Base-by-base conservation (phyloP, 2,888 invertebrate species). In the Orthosia gracilis region DNA sequence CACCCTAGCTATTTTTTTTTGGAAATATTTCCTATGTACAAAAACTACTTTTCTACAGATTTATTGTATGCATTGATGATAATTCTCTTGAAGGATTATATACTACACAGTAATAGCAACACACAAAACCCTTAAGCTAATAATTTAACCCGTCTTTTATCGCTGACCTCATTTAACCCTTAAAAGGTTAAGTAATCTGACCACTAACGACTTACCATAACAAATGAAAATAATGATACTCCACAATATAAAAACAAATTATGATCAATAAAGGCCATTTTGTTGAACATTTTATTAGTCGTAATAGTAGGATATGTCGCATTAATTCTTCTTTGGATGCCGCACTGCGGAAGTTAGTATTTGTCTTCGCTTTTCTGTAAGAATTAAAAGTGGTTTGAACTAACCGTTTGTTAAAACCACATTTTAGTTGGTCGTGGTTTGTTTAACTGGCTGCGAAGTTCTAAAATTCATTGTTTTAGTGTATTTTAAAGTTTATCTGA, bases 331-430 rank as follows among this genome's bases (percentile, higher is more conserved):
- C 77, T 80, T 78, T 75, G 76, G 61, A 49, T 80, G 73, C 88
- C 88, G 90, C 90, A 90, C 55, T 90, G 90, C 90, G 88, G 89
- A 85, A 85, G 77, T 70, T 45, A 72, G 66, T 67, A 69, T 78
- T 73, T 87, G 89, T 88, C 89, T 87, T 85, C 82, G 72, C 78
- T 78, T 84, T 90, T 87, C 88, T 87, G 82, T 85, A 88, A 87
- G 88, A 90, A 90, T 88, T 89, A 87, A 78, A 78, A 81, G 23
- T 55, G 58, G 63, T 55, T 45, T 12, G 15, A 45, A 63, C 40
- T 58, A 50, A 67, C 63, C 58, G 68, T 68, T 75, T 26, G 55
- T 80, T 45, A 61, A 75, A 77, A 80, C 80, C 59, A 65, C 80
- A 47, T 65, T 73, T 73, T 26, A 55, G 21, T 78, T 73, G 9